A percentile compares a stretch with the other conserved stretches of the same genome.
phyloP scores from a whole-genome alignment of 2,797 vertebrate species.

The Phalloptychus januarius region DNA sequence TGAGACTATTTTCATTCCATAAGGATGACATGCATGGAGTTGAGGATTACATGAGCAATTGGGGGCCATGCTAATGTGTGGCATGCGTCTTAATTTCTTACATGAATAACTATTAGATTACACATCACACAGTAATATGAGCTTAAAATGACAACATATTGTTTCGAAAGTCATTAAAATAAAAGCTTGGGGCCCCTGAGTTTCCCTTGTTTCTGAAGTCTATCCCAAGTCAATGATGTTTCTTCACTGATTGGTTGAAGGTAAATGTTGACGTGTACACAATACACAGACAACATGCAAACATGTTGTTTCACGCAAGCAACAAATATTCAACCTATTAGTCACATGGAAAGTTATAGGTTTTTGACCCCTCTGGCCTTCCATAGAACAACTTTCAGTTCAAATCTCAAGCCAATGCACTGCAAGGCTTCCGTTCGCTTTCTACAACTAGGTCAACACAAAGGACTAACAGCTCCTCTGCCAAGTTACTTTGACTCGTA shows the following conservation, averaged over 20 bases:
- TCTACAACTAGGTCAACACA: conserved; percentile 36
- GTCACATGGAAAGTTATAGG: background rate
- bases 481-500: conserved; percentile 67
- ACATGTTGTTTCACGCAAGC: background rate
- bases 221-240: background rate
- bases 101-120: background rate
- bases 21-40: background rate
- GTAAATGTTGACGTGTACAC: background rate
- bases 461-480: conserved; percentile 52
- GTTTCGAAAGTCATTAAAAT: background rate
- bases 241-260: background rate
- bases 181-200: background rate
- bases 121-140: background rate
- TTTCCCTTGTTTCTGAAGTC: background rate
- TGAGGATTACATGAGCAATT: background rate
- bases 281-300: background rate
- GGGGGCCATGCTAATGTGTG: background rate
- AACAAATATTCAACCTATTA: background rate
- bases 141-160: background rate
- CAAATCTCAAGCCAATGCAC: conserved; percentile 42
- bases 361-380: background rate
- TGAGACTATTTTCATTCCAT: too few species aligned
- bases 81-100: background rate
- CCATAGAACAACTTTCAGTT: background rate
- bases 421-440: conserved; percentile 51